Evolutionary conservation across 2,797 vertebrate genomes (phyloP), one percentile per base, ranked within the genome.

Genomic region (Manis javanica): DNA sequence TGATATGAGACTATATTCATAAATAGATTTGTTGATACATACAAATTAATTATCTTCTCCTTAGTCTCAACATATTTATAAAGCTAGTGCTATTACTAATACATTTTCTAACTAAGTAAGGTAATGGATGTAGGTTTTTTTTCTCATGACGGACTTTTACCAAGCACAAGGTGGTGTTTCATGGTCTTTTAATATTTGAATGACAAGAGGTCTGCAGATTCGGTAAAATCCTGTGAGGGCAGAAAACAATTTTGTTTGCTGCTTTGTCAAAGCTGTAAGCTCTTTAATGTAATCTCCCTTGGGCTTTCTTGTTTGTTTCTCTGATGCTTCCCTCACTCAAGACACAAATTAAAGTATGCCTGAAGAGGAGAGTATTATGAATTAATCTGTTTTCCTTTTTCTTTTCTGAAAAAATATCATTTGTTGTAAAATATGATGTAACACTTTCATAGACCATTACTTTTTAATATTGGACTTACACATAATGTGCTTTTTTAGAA

Each of bases 251-350:
- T 95, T 87, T 87, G 61, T 91, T 39, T 72, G 55, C 63, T 91
- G 37, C 69, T 89, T 90, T 97, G 77, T 95, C 86, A 87, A 89
- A 88, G 69, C 87, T 89, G 18, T 51, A 93, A 94, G 83, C 69
- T 42, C 59, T 91, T 89, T 77, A 94, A 42, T 89, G 49, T 63
- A 63, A 87, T 91, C 51, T 90, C 79, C 61, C 18, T 59, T 85
- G 83, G 23, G 23, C 85, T 93, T 69, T 13, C 42, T 95, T 94
- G 46, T 46, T 95, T 85, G 95, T 96, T 93, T 97, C 71, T 91
- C 7, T 75, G 55, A 71, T 85, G 31, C n/a, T 88, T 90, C 26
- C 74, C 46, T 74, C 23, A 71, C 51, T 39, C 79, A 42, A 92
- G 96, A 83, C 21, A 85, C 69, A 92, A 95, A 87, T 90, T 87